A percentile compares a stretch with the other conserved stretches of the same genome.
phyloP scores from a whole-genome alignment of 2,797 vertebrate genomes.

The Picus viridis region DNA sequence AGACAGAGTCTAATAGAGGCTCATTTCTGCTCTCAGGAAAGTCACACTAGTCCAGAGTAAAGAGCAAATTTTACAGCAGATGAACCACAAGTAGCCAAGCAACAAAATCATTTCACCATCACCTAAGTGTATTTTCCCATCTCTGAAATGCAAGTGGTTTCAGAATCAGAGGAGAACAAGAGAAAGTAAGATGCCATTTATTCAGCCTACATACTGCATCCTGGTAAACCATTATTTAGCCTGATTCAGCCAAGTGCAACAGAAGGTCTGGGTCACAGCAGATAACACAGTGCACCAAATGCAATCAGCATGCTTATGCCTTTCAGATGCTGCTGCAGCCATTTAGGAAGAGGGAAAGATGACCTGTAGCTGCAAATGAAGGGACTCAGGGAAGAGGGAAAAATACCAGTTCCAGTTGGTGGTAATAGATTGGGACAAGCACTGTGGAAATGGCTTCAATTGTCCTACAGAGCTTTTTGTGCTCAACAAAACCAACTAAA shows the following conservation, averaged over 20 bases:
- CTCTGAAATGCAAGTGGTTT: slow-evolving; percentile 39
- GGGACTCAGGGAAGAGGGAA: neutral
- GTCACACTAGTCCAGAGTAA: neutral
- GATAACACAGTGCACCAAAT: neutral
- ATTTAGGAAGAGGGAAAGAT: neutral
- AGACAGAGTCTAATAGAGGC: slow-evolving; percentile 65
- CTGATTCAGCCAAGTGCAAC: neutral
- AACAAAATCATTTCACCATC: slow-evolving; percentile 62
- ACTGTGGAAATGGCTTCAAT: neutral
- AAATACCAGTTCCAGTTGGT: neutral
- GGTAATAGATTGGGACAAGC: neutral
- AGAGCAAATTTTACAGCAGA: slow-evolving; percentile 55
- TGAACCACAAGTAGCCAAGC: slow-evolving; percentile 65
- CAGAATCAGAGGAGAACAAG: slow-evolving; percentile 2
- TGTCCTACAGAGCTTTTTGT: neutral
- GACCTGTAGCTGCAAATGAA: neutral
- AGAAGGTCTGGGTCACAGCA: neutral
- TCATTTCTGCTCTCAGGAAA: slow-evolving; percentile 48
- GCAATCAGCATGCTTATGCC: rapidly evolving
- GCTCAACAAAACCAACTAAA: neutral
- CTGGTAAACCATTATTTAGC: neutral
- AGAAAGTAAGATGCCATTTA: neutral
- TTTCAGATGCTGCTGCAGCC: neutral
- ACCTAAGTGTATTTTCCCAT: slow-evolving; percentile 32
- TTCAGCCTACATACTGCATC: neutral